A percentile compares a stretch with the other conserved stretches of the same genome.
Conservation (phyloP, 2,888 invertebrate genomes). For the Lycaena phlaeas region DNA sequence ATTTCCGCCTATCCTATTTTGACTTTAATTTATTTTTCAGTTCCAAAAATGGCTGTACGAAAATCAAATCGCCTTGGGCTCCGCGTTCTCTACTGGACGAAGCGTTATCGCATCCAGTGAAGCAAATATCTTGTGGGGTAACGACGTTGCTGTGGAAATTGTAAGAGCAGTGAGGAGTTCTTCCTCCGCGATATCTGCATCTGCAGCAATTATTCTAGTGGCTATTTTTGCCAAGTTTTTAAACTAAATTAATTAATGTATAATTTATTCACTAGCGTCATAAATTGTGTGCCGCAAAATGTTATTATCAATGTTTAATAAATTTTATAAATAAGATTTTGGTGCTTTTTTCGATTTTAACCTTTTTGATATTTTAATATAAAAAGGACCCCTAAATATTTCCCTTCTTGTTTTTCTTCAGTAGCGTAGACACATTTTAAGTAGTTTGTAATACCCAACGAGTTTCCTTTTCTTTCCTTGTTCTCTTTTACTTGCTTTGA, state of each 20-base stretch:
- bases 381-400: no score
- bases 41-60: conserved; percentile 49
- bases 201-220: conserved; percentile 34
- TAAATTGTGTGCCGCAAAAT: not conserved
- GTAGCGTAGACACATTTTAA: no score
- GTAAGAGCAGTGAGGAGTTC: conserved; percentile 29
- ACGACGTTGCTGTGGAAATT: conserved; percentile 32
- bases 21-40: conserved; percentile 27
- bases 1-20: no score
- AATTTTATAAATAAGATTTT: not conserved
- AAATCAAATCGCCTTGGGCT: conserved; percentile 34
- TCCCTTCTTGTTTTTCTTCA: no score
- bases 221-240: conserved; percentile 33
- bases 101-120: conserved; percentile 33
- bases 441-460: no score
- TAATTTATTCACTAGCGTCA: not conserved
- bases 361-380: no score
- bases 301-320: conserved; percentile 2
- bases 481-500: no score
- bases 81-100: conserved; percentile 32
- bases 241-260: conserved; percentile 25
- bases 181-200: conserved; percentile 31
- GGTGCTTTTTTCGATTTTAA: not conserved
- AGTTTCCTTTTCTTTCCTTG: no score
- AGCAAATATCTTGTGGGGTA: conserved; percentile 48